These are phyloP conservation scores for Amblyornis subalaris DNA, from an alignment of 2,113 vertebrate species.

Conservation along the genomic window DNA sequence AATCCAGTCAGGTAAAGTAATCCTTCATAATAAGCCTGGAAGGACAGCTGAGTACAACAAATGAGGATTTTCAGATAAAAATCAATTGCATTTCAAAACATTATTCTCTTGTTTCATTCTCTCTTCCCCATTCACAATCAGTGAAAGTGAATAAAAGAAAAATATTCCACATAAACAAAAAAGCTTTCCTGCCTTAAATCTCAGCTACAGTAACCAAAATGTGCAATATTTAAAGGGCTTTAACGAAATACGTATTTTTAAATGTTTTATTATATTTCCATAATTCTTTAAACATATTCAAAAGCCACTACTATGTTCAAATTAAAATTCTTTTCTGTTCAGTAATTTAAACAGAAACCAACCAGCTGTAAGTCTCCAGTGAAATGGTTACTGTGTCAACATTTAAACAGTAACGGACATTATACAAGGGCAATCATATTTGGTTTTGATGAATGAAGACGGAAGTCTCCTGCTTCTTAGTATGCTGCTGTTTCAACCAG, in stretches of 20 bases:
- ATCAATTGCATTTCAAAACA: background rate
- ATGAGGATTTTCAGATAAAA: background rate
- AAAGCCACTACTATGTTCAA: background rate
- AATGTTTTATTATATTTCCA: background rate
- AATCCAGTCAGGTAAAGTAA: background rate
- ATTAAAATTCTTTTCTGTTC: background rate
- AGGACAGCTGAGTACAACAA: background rate
- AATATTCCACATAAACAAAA: background rate
- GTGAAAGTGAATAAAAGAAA: background rate
- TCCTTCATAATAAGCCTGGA: background rate
- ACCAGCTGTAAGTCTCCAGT: background rate
- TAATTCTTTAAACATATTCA: background rate
- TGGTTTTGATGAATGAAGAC: background rate
- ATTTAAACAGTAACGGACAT: background rate
- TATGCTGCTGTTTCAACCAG: background rate
- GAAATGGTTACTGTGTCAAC: slow-evolving; percentile 19
- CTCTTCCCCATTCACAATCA: background rate
- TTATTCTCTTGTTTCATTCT: background rate
- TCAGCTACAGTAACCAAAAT: background rate
- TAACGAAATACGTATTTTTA: background rate
- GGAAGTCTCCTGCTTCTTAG: background rate
- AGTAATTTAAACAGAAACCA: slow-evolving; percentile 16
- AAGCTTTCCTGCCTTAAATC: background rate
- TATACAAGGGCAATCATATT: slow-evolving; percentile 7
- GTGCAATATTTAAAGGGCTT: background rate